These are phyloP conservation scores for Erebia aethiops DNA, from an alignment of 2,888 invertebrate genomes.

Conservation along the genomic window DNA sequence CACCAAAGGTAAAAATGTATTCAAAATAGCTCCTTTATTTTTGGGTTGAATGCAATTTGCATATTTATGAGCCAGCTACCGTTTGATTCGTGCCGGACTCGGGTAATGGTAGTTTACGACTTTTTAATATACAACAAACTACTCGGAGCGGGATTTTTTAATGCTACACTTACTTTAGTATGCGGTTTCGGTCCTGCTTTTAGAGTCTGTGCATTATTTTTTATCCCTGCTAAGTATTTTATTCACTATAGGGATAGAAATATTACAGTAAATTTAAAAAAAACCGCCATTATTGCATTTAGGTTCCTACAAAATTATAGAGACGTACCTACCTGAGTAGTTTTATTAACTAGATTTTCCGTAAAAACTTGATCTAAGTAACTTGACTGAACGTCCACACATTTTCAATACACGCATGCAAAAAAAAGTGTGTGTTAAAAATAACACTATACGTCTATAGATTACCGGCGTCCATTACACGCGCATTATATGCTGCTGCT, in stretches of 20 bases:
- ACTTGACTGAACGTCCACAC: no score
- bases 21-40: slow-evolving; percentile 21
- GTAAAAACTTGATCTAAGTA: no score
- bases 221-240: not conserved
- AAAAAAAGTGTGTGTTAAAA: slow-evolving; percentile 4
- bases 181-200: not conserved
- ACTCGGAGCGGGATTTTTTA: slow-evolving; percentile 10
- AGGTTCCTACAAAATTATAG: no score
- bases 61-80: slow-evolving; percentile 45
- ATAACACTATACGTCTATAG: slow-evolving; percentile 1
- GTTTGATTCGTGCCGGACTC: slow-evolving; percentile 43
- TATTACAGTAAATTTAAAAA: no score
- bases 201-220: not conserved
- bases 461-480: slow-evolving; percentile 10
- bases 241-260: no score
- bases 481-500: slow-evolving; percentile 17
- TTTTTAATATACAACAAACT: slow-evolving; percentile 33
- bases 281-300: no score
- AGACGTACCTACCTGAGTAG: no score
- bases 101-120: slow-evolving; percentile 38
- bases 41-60: slow-evolving; percentile 38
- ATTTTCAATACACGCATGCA: not conserved
- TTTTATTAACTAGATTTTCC: no score
- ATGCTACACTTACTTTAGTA: not conserved
- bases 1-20: not conserved